phyloP scores from a whole-genome alignment of 2,113 vertebrate species.

The Anarhynchus alexandrinus region DNA sequence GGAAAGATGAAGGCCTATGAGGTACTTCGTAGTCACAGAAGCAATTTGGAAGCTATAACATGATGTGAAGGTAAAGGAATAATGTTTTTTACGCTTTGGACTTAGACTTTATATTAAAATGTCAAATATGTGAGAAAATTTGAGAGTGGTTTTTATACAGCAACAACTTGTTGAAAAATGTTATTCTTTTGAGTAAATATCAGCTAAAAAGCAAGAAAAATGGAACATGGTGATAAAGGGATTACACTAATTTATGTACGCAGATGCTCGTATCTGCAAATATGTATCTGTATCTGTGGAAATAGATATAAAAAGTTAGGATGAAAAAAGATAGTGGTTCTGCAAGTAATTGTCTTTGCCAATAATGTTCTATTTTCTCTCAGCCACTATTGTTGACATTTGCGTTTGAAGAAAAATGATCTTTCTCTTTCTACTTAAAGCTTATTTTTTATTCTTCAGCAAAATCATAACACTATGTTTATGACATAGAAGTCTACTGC shows the following conservation, averaged over 20 bases:
- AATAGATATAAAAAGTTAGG: not conserved
- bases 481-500: not conserved
- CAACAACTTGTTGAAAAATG: not conserved
- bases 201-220: not conserved
- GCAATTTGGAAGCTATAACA: not conserved
- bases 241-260: not conserved
- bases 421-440: not conserved
- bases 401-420: not conserved
- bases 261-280: not conserved
- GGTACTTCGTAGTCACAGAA: not conserved
- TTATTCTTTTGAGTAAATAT: not conserved
- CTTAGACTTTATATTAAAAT: not conserved
- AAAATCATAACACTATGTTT: not conserved
- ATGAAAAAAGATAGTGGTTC: not conserved
- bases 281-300: not conserved
- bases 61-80: not conserved
- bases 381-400: not conserved
- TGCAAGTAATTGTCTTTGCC: not conserved
- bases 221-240: not conserved
- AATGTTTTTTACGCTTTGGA: not conserved
- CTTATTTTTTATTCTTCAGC: not conserved
- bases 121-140: not conserved
- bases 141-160: not conserved
- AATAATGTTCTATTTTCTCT: not conserved
- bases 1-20: not conserved